Evolutionary conservation across 2,113 vertebrate species (phyloP), one percentile per base, ranked within the genome.

Genomic region (Craseonycteris thonglongyai): DNA sequence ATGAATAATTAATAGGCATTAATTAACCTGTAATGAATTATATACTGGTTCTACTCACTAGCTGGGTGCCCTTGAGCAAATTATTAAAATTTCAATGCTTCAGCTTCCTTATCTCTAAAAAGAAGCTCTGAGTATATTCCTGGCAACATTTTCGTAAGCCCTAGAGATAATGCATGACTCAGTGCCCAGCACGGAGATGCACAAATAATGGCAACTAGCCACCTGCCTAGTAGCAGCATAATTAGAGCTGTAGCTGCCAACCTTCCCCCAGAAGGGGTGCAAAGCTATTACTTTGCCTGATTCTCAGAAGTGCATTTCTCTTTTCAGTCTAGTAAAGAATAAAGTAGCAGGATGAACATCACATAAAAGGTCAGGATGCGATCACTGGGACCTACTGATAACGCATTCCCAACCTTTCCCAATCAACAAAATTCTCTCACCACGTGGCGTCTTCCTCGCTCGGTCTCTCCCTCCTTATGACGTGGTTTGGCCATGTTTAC

Each of bases 401-500:
- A 16, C 33, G 49, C 47, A 18, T 54, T 14, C 59, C 56, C 28
- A 21, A 2, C 13, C 7, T 26, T 88, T 38, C 38, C 47, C 24
- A 24, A 7, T 1, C 8, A 30, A 54, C 30, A 74, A 38, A 65
- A 30, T 11, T 63, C 30, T 72, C 49, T 69, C 7, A 2, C 38
- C n/a, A 7, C 28, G 30, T 0, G 47, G 89, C 93, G 47, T 68
- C 16, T 47, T 74, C 11, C 42, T 63, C 47, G 7, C 42, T 71
- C 51, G 74, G 13, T 47, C 7, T 14, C 56, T 49, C 88, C 90
- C 58, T 68, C 35, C 28, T 19, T 38, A 5, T 63, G 26, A 22
- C 79, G 76, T 54, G 58, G 68, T 86, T 56, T 95, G 96, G 98
- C 97, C 94, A 88, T 10, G 21, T 97, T 98, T 88, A 98, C 93